Evolutionary conservation across 2,888 invertebrate genomes (phyloP).

Genomic region (Drosophila borealis): DNA sequence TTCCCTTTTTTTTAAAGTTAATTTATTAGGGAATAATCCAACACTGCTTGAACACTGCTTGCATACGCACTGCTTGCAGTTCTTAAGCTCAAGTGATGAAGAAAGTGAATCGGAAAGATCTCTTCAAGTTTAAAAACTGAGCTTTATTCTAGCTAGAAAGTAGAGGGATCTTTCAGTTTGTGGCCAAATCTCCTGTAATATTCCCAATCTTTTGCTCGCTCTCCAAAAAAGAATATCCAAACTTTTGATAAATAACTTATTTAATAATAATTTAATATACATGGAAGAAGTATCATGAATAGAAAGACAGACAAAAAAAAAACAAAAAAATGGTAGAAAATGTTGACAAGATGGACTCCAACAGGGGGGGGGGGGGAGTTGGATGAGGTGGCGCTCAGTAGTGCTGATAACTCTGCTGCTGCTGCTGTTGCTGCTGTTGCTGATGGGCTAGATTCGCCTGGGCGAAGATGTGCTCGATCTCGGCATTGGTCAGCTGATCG

Average conservation of each 20-base stretch:
- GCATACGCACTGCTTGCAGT: no score
- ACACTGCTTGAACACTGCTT: no score
- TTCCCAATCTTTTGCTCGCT: neutral
- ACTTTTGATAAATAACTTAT: conserved; percentile 68
- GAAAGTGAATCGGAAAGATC: no score
- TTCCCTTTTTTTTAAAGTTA: no score
- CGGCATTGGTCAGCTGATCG: conserved; percentile 78
- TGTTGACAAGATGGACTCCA: conserved; percentile 31
- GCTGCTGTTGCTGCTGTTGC: conserved; percentile 64
- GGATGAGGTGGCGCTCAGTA: conserved; percentile 30
- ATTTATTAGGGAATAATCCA: no score
- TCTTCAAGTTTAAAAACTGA: no score
- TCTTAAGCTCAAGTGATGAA: no score
- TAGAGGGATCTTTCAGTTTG: no score
- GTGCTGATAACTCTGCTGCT: conserved; percentile 57
- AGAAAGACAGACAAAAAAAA: conserved; percentile 32
- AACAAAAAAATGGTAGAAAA: conserved; percentile 14
- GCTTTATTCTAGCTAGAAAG: no score
- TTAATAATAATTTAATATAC: conserved; percentile 64
- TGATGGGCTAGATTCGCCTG: conserved; percentile 79
- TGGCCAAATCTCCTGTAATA: neutral
- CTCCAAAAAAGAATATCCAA: neutral
- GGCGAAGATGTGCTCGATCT: conserved; percentile 80
- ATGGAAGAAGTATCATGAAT: conserved; percentile 25
- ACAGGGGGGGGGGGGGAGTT: neutral